These are phyloP conservation scores for Cantharis nigra DNA, from an alignment of 2,888 invertebrate genomes.

Conservation along the genomic window DNA sequence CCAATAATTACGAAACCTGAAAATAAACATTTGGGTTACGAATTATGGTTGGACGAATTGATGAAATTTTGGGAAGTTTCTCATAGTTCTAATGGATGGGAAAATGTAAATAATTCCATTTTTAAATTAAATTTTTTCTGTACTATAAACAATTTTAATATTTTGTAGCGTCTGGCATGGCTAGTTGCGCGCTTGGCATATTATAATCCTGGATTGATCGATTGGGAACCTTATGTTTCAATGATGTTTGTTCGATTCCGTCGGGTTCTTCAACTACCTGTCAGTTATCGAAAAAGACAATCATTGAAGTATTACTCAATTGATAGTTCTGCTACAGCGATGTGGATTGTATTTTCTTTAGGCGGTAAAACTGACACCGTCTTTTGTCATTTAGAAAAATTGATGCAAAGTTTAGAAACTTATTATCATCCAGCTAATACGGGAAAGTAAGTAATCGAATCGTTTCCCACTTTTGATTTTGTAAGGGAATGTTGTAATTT, in stretches of 20 bases:
- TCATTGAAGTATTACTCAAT: slow-evolving; percentile 60
- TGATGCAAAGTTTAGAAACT: slow-evolving; percentile 82
- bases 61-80: slow-evolving; percentile 79
- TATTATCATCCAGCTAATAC: slow-evolving; percentile 89
- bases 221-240: slow-evolving; percentile 86
- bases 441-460: slow-evolving; percentile 58
- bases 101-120: slow-evolving; percentile 56
- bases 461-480: not conserved
- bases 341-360: slow-evolving; percentile 67
- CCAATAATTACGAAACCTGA: slow-evolving; percentile 71
- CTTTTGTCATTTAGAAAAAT: slow-evolving; percentile 74
- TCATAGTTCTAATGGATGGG: slow-evolving; percentile 73
- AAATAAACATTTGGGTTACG: slow-evolving; percentile 67
- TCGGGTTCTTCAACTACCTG: slow-evolving; percentile 77
- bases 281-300: slow-evolving; percentile 71
- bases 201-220: slow-evolving; percentile 78
- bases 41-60: slow-evolving; percentile 80
- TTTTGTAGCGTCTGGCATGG: slow-evolving; percentile 74
- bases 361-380: slow-evolving; percentile 68
- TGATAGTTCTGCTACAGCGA: slow-evolving; percentile 58
- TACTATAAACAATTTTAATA: slow-evolving; percentile 56
- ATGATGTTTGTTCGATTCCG: slow-evolving; percentile 75
- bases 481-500: not conserved
- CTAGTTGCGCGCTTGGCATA: slow-evolving; percentile 75
- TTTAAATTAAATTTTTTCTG: not conserved